Conservation (phyloP, 2,888 invertebrate genomes). For the Dusona sp. region DNA sequence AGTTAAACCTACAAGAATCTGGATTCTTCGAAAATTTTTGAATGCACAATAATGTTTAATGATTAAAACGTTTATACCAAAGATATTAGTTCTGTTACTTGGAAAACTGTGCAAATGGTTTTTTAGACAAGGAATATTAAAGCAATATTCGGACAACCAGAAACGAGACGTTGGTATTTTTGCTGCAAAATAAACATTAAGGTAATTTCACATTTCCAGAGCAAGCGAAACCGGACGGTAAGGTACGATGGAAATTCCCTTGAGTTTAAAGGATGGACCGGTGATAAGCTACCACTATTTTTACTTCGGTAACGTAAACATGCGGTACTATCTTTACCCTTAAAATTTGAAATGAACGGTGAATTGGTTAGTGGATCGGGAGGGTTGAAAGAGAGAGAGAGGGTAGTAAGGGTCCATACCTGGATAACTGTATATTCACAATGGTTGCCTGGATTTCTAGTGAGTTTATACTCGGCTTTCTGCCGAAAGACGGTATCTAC, state of each 20-base stretch:
- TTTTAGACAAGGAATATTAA: background rate
- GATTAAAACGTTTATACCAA: background rate
- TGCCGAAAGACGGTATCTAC: conserved; percentile 25
- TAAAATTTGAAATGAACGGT: conserved; percentile 13
- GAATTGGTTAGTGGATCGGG: background rate
- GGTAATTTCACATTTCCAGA: conserved; percentile 8
- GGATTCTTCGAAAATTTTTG: background rate
- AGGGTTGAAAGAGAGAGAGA: background rate
- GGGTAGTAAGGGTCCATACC: background rate
- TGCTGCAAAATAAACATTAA: conserved; percentile 14
- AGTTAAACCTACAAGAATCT: background rate
- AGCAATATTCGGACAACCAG: background rate
- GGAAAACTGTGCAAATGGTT: background rate
- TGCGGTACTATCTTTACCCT: background rate
- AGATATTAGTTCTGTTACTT: background rate
- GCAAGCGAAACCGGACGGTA: background rate
- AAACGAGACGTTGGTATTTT: background rate
- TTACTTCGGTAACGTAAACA: background rate
- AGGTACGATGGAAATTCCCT: conserved; percentile 19
- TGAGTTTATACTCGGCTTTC: conserved; percentile 30
- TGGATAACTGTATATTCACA: conserved; percentile 9
- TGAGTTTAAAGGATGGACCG: conserved; percentile 7
- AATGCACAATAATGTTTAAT: no score
- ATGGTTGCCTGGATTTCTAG: conserved; percentile 32
- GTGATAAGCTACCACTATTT: conserved; percentile 18